Evolutionary conservation across 2,797 vertebrate species (phyloP), one percentile per base, ranked within the genome.

Genomic region (Morus bassanus): DNA sequence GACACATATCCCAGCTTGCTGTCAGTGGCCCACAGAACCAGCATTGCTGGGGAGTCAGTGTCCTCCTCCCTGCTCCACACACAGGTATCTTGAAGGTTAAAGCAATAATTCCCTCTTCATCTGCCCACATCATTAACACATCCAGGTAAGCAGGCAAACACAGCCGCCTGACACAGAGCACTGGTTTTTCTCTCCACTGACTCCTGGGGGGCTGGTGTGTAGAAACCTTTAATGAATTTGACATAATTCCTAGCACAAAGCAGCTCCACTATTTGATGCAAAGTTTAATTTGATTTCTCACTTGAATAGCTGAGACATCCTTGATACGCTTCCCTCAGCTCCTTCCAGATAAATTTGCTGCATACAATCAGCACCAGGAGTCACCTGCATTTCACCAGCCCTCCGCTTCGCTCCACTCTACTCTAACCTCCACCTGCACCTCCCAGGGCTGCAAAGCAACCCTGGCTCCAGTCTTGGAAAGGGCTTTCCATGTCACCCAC

Each of bases 221-320:
- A 68, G 69, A 39, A 83, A 35, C 91, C 78, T 86, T 43, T 79
- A 78, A 90, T 57, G 88, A 92, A 78, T 79, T 67, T 8, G 27
- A 89, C 89, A 70, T 17, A 61, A 82, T 65, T 95, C 83, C 89
- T 57, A 78, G 59, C 88, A 88, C 90, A 68, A 53, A 88, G 77
- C 81, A 91, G 95, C 88, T 84, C 85, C 31, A 11, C 70, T 65
- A 81, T 64, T 18, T 28, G 93, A 96, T 94, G 94, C 97, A 89
- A 89, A 91, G 76, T 96, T 97, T 96, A 96, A 97, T 97, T 97
- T 94, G 95, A 97, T 97, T 97, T 97, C 95, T 96, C 96, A 96
- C 95, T 95, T 18, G 82, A 97, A 76, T 96, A 94, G 91, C 91
- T 95, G 96, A 97, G 93, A 94, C 95, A 88, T 93, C 94, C 95